Evolutionary conservation across 2,888 invertebrate species (phyloP), one percentile per base, ranked within the genome.

Genomic region (Dione juno): DNA sequence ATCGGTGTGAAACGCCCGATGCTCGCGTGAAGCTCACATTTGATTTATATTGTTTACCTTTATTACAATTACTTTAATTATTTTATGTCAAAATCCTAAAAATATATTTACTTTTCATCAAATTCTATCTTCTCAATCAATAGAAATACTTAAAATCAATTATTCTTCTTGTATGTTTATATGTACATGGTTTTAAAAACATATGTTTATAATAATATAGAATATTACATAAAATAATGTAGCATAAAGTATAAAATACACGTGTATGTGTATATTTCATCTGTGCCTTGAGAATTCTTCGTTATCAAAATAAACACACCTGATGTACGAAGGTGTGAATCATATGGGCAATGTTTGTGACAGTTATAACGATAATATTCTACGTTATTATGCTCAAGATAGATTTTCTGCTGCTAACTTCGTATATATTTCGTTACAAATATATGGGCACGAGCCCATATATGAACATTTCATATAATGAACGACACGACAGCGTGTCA

Each of bases 321-420:
- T 57, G 11, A 37, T 35, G 57, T 45, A 37, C n/a, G 57, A 35
- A 2, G 13, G 14, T 43, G 8, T 28, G 14, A 66, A 19, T 57
- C 43, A 45, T 16, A n/a, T 14, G n/a, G 37, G 57, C 16, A 61
- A 45, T 61, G 45, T 35, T 16, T 35, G 16, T 61, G 61, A 45
- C 45, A 61, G 61, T 45, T 45, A 61, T 61, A 28, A 19, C 61
- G 10, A 61, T n/a, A 45, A 45, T 61, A 61, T 45, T 41, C 40
- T 11, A n/a, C 35, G 16, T 45, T 61, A 61, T 45, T 45, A 35
- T 45, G 10, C 45, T 45, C 11, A 28, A 61, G 61, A 61, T 61
- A 45, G 28, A 61, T 35, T 61, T 61, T 28, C 45, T 45, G n/a
- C 28, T 28, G 28, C 16, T 61, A 35, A n/a, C 28, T 61, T 21